Base-by-base conservation (phyloP, 2,888 invertebrate genomes). In the Tinea trinotella region DNA sequence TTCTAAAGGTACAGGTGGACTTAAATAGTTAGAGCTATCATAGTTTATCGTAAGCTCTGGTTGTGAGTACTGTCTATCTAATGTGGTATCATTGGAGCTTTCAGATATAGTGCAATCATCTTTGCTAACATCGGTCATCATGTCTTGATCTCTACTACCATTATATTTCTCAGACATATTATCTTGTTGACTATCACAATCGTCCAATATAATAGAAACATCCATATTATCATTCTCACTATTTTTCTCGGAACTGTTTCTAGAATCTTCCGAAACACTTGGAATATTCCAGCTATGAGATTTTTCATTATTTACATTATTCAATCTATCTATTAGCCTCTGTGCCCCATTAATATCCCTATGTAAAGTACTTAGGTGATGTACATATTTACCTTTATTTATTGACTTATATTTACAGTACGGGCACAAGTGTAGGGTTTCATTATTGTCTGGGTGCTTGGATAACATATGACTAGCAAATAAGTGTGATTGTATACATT, bases 391-490 rank as follows among this genome's bases (percentile, higher is more conserved):
- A 12, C 89, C 88, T 68, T 89, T 89, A 68, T 85, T 92, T 48
- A 93, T 87, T 0, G 91, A 88, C 60, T 89, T 87, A 68, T 88
- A 92, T 22, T 87, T 75, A 61, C 92, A 92, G 62, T 86, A 83
- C 0, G 83, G 76, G 62, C 92, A 92, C 3, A 86, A 79, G 63
- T 89, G 90, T 61, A 93, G 76, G 12, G 91, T 85, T 20, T 89
- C 85, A 56, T 89, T 90, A 57, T 89, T 71, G 19, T 90, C 90
- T 0, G 94, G 93, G 73, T 96, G 96, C 66, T 93, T 93, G 54
- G 90, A 91, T 62, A 91, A 89, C 67, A 95, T 85, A 68, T 96
- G 95, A 15, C 89, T 84, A 63, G 94, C 91, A 70, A 92, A 93
- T 0, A 91, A 89, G 4, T 91, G 91, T 55, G 94, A 93, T 71